A percentile compares a stretch with the other conserved stretches of the same genome.
Evolutionary conservation across 2,113 vertebrate genomes (phyloP).

Genomic region (Mungos mungo): DNA sequence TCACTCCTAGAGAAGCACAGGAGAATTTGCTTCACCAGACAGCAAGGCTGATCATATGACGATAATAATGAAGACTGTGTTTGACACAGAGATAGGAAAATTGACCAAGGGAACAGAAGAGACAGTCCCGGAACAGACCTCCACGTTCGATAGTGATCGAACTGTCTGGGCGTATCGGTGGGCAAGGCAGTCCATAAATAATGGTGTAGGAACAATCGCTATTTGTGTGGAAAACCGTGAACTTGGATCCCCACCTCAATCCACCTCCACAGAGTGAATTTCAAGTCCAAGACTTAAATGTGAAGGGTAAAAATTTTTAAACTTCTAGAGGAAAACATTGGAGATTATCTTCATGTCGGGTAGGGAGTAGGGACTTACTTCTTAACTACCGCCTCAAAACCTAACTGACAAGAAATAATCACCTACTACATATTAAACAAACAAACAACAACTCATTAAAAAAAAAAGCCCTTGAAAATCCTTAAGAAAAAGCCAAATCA

Average conservation of each 20-base stretch:
- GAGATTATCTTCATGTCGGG: not conserved
- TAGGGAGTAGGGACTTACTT: not conserved
- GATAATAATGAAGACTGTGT: not conserved
- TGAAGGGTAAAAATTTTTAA: not conserved
- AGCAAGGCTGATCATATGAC: too few species aligned
- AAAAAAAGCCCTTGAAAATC: not conserved
- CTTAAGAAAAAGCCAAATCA: not conserved
- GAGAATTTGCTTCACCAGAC: not conserved
- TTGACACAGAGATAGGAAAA: not conserved
- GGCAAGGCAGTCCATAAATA: too few species aligned
- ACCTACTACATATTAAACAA: not conserved
- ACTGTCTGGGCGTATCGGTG: not conserved
- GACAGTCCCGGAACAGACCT: not conserved
- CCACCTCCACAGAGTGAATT: not conserved
- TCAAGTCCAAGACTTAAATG: not conserved
- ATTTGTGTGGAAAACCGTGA: not conserved
- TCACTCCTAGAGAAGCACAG: not conserved
- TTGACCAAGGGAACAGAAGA: not conserved
- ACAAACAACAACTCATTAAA: not conserved
- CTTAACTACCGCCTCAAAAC: not conserved
- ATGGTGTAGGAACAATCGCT: not conserved
- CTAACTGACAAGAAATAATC: not conserved
- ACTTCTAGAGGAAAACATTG: not conserved
- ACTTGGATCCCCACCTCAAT: not conserved
- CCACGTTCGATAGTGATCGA: accelerated